Evolutionary conservation across 1,140 invertebrate species (phyloP).

Genomic region (Drosophila subpulchrella): DNA sequence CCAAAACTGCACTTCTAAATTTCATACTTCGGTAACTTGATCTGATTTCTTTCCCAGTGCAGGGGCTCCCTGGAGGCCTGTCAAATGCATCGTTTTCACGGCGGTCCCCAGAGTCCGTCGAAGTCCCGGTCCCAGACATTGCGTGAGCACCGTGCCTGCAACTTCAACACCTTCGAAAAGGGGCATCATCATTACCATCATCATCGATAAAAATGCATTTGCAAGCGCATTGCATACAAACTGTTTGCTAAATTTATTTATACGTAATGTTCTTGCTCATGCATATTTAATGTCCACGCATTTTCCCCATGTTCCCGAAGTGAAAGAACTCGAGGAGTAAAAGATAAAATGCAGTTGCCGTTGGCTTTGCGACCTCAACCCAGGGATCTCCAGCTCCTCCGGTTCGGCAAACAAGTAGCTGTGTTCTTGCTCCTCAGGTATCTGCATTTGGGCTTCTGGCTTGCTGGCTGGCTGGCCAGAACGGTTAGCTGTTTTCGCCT

Average conservation of each 20-base stretch:
- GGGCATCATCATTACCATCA: constrained; percentile 72
- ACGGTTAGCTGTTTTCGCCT: constrained; percentile 65
- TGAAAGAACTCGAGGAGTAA: constrained; percentile 5
- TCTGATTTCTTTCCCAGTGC: neutral
- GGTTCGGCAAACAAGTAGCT: constrained; percentile 36
- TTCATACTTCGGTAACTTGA: no score
- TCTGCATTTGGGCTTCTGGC: constrained; percentile 63
- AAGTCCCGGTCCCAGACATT: constrained; percentile 22
- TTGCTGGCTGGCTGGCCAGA: constrained; percentile 27
- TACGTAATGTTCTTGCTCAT: constrained; percentile 78
- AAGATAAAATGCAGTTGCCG: constrained; percentile 72
- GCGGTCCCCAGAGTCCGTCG: constrained; percentile 40
- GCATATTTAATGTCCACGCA: constrained; percentile 83
- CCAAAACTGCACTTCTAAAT: no score
- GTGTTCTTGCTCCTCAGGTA: constrained; percentile 37
- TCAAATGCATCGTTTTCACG: constrained; percentile 54
- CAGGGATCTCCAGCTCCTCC: constrained; percentile 3
- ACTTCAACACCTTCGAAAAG: constrained; percentile 67
- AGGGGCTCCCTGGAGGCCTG: constrained; percentile 19
- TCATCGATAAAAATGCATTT: constrained; percentile 75
- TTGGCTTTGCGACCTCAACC: constrained; percentile 43
- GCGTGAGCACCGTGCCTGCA: constrained; percentile 53
- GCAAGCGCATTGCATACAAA: constrained; percentile 74
- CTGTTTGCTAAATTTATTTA: constrained; percentile 79
- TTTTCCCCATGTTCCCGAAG: constrained; percentile 26